Evolutionary conservation across 2,888 invertebrate species (phyloP), one percentile per base, ranked within the genome.

Genomic region (Epistrophe grossulariae): DNA sequence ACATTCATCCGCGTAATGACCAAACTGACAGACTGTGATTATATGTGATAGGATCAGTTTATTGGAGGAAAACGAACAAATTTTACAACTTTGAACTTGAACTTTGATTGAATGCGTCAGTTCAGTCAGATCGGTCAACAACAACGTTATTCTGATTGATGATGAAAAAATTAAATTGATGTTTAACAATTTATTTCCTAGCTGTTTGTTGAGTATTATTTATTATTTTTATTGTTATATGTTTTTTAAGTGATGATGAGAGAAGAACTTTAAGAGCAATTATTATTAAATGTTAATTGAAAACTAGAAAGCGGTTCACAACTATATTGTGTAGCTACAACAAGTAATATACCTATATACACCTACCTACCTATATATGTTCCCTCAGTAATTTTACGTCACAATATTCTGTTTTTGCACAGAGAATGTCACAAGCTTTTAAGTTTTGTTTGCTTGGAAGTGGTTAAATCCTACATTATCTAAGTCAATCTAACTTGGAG

Each of bases 1-100:
- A 59, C 7, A 62, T 24, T 15, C 28, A 28, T 28, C 43, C 9
- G 28, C 43, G 9, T 2, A 8, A 1, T 43, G 28, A 31, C 45
- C n/a, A 31, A 43, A 43, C 8, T 15, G 4, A 15, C 15, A 15
- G 15, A 28, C 24, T 13, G 13, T 19, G 15, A 13, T 13, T 24
- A 2, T 19, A 15, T 62, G 28, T 10, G 43, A 43, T 43, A 62
- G 4, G 24, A 43, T 62, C 66, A 17, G 64, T 48, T 17, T 17
- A 50, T 50, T 35, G 13, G 8, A 35, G 9, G 24, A 24, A 24
- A 50, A 19, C 19, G 35, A 35, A 35, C 35, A 35, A 48, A 50
- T 38, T 50, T 68, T 50, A 50, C 68, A 55, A 52, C 79, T 64
- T 76, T 84, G 84, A 84, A 84, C 84, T 84, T 84, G 84, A 84